Base-by-base conservation (phyloP, 2,113 vertebrate species). In the Cheilinus undulatus region DNA sequence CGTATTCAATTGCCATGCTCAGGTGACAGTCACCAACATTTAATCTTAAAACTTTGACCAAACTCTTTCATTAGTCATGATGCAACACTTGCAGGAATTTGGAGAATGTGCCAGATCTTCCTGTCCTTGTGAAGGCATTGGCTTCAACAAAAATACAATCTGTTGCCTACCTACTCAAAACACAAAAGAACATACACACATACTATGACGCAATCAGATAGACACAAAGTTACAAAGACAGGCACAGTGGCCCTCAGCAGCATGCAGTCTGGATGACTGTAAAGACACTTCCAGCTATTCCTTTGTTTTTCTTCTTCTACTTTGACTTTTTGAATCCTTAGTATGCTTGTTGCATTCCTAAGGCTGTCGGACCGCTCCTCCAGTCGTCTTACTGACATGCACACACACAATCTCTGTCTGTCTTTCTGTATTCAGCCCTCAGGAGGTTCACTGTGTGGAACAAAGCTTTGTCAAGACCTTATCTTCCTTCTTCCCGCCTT, bases 381-480 rank as follows among this genome's bases (percentile, higher is more conserved):
- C 52, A 53, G 57, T 78, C 73, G 48, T 73, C 69, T 66, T 53
- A 64, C 72, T 78, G 69, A 54, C 54, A 58, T 48, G 62, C 19
- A 15, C 69, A 71, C 36, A 57, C 69, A 74, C 70, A 67, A 38
- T 70, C 67, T 53, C 38, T 71, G 54, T 69, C 53, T 71, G 40
- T 61, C 67, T 49, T 8, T 75, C 74, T 75, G 67, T 70, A 74
- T 75, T 52, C 58, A 51, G 61, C 67, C 64, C 83, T 86, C 85
- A 76, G 85, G 83, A 85, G 69, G 56, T 73, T 69, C 59, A 50
- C 15, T 72, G 59, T 58, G 59, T 54, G 63, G 79, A 89, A 88
- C 78, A 92, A 86, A 87, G 88, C 68, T 73, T 74, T 76, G 51
- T 68, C 65, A 76, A 80, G 72, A 75, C 68, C 58, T 62, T 60